Conservation (phyloP, 2,888 invertebrate genomes). For the Liodrosophila aerea region DNA sequence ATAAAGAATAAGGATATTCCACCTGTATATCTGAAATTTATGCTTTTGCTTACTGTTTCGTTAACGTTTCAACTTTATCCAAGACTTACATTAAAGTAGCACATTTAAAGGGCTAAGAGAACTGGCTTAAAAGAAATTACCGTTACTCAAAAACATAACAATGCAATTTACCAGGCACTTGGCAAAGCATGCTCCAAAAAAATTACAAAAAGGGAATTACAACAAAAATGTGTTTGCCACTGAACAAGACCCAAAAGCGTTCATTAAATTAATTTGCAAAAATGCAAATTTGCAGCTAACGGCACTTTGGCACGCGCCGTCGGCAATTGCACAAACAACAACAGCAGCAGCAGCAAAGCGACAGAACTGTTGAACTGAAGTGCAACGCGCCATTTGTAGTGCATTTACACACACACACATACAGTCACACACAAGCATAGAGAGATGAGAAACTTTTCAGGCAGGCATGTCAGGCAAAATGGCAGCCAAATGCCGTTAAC, state of each 20-base stretch:
- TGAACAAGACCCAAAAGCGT: constrained; percentile 67
- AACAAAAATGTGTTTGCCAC: constrained; percentile 51
- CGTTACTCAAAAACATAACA: constrained; percentile 41
- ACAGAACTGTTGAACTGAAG: constrained; percentile 38
- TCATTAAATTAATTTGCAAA: constrained; percentile 78
- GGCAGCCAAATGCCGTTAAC: constrained; percentile 73
- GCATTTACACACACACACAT: constrained; percentile 30
- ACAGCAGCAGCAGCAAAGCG: constrained; percentile 24
- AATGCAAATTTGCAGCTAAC: constrained; percentile 75
- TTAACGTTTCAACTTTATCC: too few species aligned
- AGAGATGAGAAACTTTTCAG: constrained; percentile 30
- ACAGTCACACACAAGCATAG: constrained; percentile 4
- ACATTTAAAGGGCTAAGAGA: neutral
- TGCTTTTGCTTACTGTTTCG: too few species aligned
- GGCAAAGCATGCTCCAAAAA: constrained; percentile 20
- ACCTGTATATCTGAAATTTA: too few species aligned
- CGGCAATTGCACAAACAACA: constrained; percentile 37
- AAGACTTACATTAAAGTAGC: too few species aligned
- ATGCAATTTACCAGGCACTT: constrained; percentile 57
- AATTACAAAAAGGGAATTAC: neutral
- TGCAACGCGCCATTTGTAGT: constrained; percentile 50
- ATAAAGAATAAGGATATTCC: too few species aligned
- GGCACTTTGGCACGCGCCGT: constrained; percentile 74
- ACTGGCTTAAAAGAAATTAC: constrained; percentile 24
- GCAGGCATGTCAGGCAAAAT: constrained; percentile 54